Evolutionary conservation across 2,888 invertebrate genomes (phyloP), one percentile per base, ranked within the genome.

Genomic region (Hymenopus coronatus): DNA sequence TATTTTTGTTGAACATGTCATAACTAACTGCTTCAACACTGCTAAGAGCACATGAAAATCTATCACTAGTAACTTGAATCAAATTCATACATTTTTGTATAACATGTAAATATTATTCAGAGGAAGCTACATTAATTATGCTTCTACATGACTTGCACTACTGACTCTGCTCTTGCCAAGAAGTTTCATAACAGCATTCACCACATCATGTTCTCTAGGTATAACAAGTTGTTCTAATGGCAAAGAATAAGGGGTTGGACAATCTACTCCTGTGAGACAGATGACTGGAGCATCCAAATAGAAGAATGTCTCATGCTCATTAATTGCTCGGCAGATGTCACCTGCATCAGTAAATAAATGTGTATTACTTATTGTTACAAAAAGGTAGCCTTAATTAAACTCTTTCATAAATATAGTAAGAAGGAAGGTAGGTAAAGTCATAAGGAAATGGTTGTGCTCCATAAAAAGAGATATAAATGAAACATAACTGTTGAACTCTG

Each of bases 161-260:
- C 20, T 20, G 15, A 6, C 25, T 70, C 4, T 70, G 54, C 20
- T 25, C 54, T 30, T 81, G 15, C 82, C 86, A 6, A 89, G 20
- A 15, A 89, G 3, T 81, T 89, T 89, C n/a, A 27, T 7, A 8
- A 87, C 90, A 4, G 84, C 84, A 28, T 87, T 83, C 28, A 90
- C 88, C 15, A 90, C 85, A 82, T 90, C 94, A 33, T 92, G 92
- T 0, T 92, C 91, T 89, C 93, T 93, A 6, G 95, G 95, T 82
- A 94, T 91, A 82, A 94, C 93, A 30, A 92, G 91, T 8, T 92
- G 92, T 92, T 95, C 95, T 89, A 95, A 92, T 14, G 93, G 92
- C 91, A 94, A 94, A 12, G 95, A 93, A 92, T 96, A 95, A 15
- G 95, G 95, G 94, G 95, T 95, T 3, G 95, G 95, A 14, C 95